Base-by-base conservation (phyloP, 1,140 invertebrate species). In the Drosophila littoralis region DNA sequence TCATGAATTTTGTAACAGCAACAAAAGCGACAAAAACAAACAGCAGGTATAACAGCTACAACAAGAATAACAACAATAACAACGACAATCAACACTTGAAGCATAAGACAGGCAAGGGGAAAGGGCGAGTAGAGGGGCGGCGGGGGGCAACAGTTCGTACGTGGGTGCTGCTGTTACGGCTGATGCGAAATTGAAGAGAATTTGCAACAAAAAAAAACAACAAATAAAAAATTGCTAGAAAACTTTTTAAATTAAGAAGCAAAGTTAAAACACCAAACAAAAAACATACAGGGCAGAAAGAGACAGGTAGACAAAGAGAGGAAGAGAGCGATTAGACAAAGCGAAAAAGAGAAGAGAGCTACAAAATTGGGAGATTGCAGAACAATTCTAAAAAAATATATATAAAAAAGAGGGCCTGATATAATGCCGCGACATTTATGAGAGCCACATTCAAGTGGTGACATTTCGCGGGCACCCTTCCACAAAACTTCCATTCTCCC, bases 161-260 rank as follows among this genome's bases (percentile, higher is more conserved):
- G 55, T 50, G 66, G 42, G 55, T 35, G 46, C 61, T 40, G 40
- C 45, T 36, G 28, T 12, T 63, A 40, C 35, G 17, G 17, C 33
- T 33, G 40, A 12, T 35, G 55, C 50, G 43, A 86, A 85, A 70
- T 84, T 75, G 84, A 78, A 85, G 82, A 17, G 78, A 84, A 81
- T 86, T 78, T 67, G 73, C 79, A 72, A 12, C 12, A 40, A 40
- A 40, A 40, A 8, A 22, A 40, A 40, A 46, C 43, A 46, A 46
- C 43, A 22, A 46, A 45, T 6, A 71, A 61, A 67, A 66, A 67
- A 74, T 67, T 78, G 51, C 57, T 58, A 79, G 68, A 78, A 84
- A 86, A 86, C 79, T 86, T 86, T 86, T 86, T 88, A 86, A 86
- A 86, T 86, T 86, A 86, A 86, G 83, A 79, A 88, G 79, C 84